These are phyloP conservation scores for Cosmia pyralina DNA, from an alignment of 2,888 invertebrate species.

Conservation along the genomic window DNA sequence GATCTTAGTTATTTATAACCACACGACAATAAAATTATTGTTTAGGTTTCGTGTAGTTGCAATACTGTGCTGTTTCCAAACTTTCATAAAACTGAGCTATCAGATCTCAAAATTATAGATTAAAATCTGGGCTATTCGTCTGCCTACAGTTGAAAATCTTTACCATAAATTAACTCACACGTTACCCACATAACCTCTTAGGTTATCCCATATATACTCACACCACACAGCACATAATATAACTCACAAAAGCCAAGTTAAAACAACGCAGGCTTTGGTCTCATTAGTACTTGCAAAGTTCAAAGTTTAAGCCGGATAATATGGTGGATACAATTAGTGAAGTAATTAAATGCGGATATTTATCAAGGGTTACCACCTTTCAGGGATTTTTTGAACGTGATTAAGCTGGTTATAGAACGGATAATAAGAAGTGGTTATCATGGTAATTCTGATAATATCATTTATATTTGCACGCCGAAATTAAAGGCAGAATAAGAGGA, in stretches of 20 bases:
- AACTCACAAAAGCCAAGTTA: conserved; percentile 45
- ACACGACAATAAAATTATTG: no score
- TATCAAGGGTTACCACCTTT: conserved; percentile 22
- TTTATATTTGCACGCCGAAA: no score
- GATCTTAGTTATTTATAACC: no score
- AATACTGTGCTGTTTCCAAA: neutral
- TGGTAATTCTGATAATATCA: neutral
- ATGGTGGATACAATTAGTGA: conserved; percentile 54
- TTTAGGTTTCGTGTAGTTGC: neutral
- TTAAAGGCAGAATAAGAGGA: no score
- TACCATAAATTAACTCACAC: neutral
- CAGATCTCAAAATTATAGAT: neutral
- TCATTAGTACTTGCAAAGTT: conserved; percentile 55
- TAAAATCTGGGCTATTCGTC: neutral
- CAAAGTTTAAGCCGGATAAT: conserved; percentile 57
- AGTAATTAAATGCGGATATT: conserved; percentile 48
- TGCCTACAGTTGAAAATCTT: neutral
- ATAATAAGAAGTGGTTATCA: neutral
- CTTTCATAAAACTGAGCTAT: neutral
- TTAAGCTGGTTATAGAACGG: neutral
- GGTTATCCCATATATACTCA: conserved; percentile 1
- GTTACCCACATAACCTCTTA: neutral
- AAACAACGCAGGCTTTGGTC: conserved; percentile 53
- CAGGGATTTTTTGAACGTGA: conserved; percentile 7
- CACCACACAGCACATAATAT: conserved; percentile 8